Evolutionary conservation across 2,113 vertebrate species (phyloP).

Genomic region (Macrotus californicus): DNA sequence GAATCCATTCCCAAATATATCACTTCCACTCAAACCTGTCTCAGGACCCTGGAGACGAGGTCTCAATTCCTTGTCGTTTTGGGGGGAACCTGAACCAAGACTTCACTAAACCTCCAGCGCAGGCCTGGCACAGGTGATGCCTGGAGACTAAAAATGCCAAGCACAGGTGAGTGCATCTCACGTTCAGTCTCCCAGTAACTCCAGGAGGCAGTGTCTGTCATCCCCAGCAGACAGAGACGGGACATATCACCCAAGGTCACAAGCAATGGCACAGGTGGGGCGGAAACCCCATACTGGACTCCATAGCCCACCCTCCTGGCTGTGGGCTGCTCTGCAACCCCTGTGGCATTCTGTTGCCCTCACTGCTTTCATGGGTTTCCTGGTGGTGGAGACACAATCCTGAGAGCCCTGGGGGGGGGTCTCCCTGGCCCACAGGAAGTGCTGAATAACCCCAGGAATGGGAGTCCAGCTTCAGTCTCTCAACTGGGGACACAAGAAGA

Average conservation of each 20-base stretch:
- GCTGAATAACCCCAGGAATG: background rate
- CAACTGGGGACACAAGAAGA: background rate
- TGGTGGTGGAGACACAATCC: background rate
- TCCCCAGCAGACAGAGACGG: background rate
- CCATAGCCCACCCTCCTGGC: background rate
- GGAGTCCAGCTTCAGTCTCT: background rate
- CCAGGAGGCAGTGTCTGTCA: background rate
- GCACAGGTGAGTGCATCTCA: background rate
- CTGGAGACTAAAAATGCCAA: background rate
- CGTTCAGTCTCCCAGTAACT: background rate
- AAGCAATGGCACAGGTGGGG: background rate
- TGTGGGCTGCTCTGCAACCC: background rate
- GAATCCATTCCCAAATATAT: background rate
- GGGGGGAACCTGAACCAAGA: background rate
- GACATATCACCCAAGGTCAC: background rate
- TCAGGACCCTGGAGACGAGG: background rate
- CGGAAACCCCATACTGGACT: background rate
- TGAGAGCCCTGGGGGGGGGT: background rate
- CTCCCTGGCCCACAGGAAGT: background rate
- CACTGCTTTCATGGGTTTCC: background rate
- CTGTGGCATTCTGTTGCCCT: background rate
- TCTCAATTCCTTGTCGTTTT: background rate
- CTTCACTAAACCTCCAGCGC: background rate
- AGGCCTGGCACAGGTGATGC: background rate
- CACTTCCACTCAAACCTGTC: background rate